Conservation (phyloP, 2,113 vertebrate species). For the Lepus americanus region DNA sequence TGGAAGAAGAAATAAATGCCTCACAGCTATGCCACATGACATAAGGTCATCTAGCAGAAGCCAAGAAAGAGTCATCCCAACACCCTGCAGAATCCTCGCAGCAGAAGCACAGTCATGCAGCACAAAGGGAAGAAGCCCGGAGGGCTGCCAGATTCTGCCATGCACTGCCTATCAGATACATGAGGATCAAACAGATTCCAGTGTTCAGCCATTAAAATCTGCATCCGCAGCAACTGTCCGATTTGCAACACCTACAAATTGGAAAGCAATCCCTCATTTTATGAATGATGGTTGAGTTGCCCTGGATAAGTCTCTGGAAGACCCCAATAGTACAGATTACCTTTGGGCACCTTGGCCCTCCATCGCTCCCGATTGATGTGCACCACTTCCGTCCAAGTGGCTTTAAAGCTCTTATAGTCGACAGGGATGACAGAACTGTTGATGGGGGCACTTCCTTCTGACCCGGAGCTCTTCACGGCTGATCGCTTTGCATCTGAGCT, state of each 20-base stretch:
- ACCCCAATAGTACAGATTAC: conserved; percentile 83
- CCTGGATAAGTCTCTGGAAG: not conserved
- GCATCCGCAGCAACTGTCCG: not conserved
- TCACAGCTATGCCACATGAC: not conserved
- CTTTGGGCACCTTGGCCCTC: conserved; percentile 96
- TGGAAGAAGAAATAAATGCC: not conserved
- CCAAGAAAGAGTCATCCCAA: not conserved
- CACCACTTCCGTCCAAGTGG: conserved; percentile 96
- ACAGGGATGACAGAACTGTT: conserved; percentile 94
- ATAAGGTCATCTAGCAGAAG: not conserved
- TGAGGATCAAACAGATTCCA: not conserved
- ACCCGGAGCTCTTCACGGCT: conserved; percentile 92
- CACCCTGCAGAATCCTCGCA: not conserved
- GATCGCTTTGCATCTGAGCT: conserved; percentile 92
- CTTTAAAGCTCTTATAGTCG: conserved; percentile 96
- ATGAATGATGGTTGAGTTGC: not conserved
- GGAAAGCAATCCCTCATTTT: not conserved
- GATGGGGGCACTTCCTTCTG: conserved; percentile 93
- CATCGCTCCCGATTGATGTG: conserved; percentile 96
- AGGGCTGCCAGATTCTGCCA: not conserved
- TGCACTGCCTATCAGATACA: not conserved
- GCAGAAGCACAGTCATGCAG: not conserved
- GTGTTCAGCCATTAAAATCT: not conserved
- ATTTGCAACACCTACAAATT: not conserved
- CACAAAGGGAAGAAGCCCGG: not conserved